These are phyloP conservation scores for Spisula subtruncata DNA, from an alignment of 2,888 invertebrate genomes.

Conservation along the genomic window DNA sequence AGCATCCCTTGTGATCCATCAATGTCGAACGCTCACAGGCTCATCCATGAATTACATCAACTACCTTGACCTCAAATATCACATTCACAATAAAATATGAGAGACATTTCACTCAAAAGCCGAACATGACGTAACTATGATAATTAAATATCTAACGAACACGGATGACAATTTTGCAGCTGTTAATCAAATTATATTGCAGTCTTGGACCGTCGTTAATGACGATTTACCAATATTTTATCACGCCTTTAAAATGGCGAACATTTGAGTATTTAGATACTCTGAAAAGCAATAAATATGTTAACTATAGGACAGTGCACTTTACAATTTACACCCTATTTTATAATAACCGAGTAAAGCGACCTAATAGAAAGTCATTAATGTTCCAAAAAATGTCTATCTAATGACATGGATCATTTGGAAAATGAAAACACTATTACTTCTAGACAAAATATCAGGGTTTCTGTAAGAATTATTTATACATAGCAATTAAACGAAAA, in stretches of 20 bases:
- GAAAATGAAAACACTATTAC: too few relatives aligned
- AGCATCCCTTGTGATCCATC: slow-evolving; percentile 31
- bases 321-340: too few relatives aligned
- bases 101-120: slow-evolving; percentile 6
- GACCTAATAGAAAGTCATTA: too few relatives aligned
- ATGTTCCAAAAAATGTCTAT: too few relatives aligned
- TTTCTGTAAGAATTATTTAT: too few relatives aligned
- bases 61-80: neutral
- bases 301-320: too few relatives aligned
- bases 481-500: too few relatives aligned
- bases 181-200: slow-evolving; percentile 21
- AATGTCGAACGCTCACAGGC: slow-evolving; percentile 34
- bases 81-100: slow-evolving; percentile 8
- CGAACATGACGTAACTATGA: slow-evolving; percentile 14
- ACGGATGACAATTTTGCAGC: neutral
- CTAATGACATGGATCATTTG: too few relatives aligned
- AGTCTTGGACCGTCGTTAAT: slow-evolving; percentile 1
- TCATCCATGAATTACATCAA: neutral
- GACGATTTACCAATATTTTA: neutral
- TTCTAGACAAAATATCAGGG: too few relatives aligned
- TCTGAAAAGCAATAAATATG: too few relatives aligned
- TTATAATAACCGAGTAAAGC: too few relatives aligned
- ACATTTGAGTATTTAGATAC: neutral
- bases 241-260: neutral
- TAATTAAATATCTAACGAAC: neutral